Evolutionary conservation across 2,888 invertebrate genomes (phyloP).

Genomic region (Rutpela maculata): DNA sequence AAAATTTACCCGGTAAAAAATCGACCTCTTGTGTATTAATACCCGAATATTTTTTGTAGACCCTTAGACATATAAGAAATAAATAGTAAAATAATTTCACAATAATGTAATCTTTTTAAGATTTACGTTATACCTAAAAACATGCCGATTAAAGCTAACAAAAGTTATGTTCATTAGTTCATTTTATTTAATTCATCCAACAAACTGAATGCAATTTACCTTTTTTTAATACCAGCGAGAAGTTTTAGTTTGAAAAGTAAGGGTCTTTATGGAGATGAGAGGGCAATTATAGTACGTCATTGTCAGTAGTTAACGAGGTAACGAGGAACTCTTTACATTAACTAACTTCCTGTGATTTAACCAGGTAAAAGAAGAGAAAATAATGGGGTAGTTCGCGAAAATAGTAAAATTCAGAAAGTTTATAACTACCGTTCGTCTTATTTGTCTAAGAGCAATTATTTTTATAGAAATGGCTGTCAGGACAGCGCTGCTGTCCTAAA

Average conservation of each 20-base stretch:
- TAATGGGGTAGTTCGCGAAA: slow-evolving; percentile 42
- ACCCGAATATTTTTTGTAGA: no score
- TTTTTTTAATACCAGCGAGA: slow-evolving; percentile 31
- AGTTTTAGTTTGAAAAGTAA: slow-evolving; percentile 47
- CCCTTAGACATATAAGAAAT: no score
- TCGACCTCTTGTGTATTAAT: no score
- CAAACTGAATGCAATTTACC: slow-evolving; percentile 41
- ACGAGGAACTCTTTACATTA: slow-evolving; percentile 52
- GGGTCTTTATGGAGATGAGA: slow-evolving; percentile 56
- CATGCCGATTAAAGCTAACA: no score
- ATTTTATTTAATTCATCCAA: slow-evolving; percentile 37
- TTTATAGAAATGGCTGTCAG: slow-evolving; percentile 13
- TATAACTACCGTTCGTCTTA: slow-evolving; percentile 5
- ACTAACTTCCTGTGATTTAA: slow-evolving; percentile 54
- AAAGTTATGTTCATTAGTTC: neutral
- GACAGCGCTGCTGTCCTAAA: slow-evolving; percentile 15
- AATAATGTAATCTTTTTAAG: no score
- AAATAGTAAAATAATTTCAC: no score
- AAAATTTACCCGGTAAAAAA: no score
- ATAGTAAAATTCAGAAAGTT: slow-evolving; percentile 54
- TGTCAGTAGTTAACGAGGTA: slow-evolving; percentile 63
- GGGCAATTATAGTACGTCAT: slow-evolving; percentile 64
- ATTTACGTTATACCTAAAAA: no score
- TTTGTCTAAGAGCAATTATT: slow-evolving; percentile 8
- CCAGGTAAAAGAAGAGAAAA: slow-evolving; percentile 48